phyloP scores from a whole-genome alignment of 2,797 vertebrate genomes.

The Capromys pilorides region DNA sequence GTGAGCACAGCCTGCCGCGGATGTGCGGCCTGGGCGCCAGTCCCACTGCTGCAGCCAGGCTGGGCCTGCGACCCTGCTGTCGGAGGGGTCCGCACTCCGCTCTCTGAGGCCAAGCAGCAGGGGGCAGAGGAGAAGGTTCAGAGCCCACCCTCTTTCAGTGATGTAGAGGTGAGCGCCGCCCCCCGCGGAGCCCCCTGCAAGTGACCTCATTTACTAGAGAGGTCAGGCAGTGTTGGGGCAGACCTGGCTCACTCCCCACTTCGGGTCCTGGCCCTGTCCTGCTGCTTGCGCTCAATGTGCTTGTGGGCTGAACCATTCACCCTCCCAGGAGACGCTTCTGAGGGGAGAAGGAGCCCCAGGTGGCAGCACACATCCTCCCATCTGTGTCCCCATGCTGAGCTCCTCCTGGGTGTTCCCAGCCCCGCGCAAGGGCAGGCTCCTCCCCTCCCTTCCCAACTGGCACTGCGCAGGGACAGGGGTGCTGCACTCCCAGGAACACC shows the following conservation, averaged over 20 bases:
- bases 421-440: not conserved
- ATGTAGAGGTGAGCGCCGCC: rapidly evolving
- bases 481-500: not conserved
- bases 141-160: not conserved
- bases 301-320: not conserved
- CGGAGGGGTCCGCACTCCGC: rapidly evolving
- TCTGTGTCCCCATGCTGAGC: not conserved
- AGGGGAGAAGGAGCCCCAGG: too few relatives aligned
- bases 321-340: not conserved
- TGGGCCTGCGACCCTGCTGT: rapidly evolving
- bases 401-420: not conserved
- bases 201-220: not conserved
- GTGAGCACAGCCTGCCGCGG: rapidly evolving
- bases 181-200: not conserved
- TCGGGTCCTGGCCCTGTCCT: not conserved
- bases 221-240: not conserved
- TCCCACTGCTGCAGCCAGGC: not conserved
- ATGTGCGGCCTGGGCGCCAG: not conserved
- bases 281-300: too few relatives aligned
- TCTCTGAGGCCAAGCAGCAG: rapidly evolving
- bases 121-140: not conserved
- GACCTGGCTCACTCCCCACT: not conserved
- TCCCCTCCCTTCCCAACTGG: not conserved
- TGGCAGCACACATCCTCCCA: too few relatives aligned
- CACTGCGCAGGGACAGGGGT: not conserved